A percentile compares a stretch with the other conserved stretches of the same genome.
Conservation (phyloP, 1,140 invertebrate species). For the Magallana gigas region DNA sequence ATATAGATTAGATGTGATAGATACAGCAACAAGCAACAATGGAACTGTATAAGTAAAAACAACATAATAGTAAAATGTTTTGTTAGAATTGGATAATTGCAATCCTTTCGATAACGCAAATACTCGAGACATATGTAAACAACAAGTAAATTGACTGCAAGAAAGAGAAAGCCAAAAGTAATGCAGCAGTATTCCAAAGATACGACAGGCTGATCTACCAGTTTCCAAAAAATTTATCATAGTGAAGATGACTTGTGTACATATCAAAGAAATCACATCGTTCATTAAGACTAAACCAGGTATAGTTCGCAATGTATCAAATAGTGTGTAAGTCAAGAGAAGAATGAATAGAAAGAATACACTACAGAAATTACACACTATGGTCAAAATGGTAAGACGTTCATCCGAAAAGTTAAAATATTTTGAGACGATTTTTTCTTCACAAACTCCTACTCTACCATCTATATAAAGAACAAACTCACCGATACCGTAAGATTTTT, state of each 20-base stretch:
- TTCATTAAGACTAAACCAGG: background rate
- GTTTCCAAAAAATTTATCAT: background rate
- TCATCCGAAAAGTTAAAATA: background rate
- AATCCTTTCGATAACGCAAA: background rate
- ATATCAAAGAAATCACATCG: background rate
- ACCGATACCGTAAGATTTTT: background rate
- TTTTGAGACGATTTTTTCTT: background rate
- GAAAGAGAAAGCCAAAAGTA: background rate
- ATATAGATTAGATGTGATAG: no score
- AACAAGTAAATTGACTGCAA: background rate
- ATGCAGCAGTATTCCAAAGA: background rate
- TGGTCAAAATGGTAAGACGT: background rate
- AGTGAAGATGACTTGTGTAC: background rate
- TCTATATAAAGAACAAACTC: background rate
- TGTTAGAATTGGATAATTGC: no score
- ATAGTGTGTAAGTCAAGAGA: background rate
- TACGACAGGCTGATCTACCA: background rate
- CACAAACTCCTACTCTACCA: background rate
- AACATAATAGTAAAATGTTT: no score
- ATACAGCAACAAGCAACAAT: no score
- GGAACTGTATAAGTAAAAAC: no score
- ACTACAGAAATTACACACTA: background rate
- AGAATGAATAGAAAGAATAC: background rate
- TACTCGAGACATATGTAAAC: background rate
- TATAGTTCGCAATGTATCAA: background rate